A percentile compares a stretch with the other conserved stretches of the same genome.
phyloP scores from a whole-genome alignment of 2,888 invertebrate genomes.

The Drosophila algonquin region DNA sequence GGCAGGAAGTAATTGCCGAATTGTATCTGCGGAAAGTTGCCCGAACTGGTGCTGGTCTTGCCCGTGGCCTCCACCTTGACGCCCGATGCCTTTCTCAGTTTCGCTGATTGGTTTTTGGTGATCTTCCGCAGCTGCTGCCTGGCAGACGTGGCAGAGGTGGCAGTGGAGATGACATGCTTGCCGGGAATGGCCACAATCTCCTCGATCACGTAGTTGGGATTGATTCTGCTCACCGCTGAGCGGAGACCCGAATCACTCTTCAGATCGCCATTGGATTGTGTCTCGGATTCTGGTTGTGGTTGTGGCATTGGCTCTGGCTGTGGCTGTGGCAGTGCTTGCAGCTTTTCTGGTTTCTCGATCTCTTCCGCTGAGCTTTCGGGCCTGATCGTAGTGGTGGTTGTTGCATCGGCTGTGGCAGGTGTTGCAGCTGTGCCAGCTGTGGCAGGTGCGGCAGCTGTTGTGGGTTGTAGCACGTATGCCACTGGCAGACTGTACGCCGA shows the following conservation, averaged over 20 bases:
- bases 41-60: slow-evolving; percentile 77
- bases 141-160: slow-evolving; percentile 2
- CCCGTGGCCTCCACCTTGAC: slow-evolving; percentile 82
- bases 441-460: slow-evolving; percentile 25
- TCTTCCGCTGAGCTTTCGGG: slow-evolving; percentile 49
- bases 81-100: slow-evolving; percentile 39
- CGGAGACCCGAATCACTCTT: slow-evolving; percentile 72
- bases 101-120: not conserved
- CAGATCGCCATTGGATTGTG: slow-evolving; percentile 64
- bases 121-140: slow-evolving; percentile 35
- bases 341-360: slow-evolving; percentile 51
- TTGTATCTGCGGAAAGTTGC: slow-evolving; percentile 79
- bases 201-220: slow-evolving; percentile 81
- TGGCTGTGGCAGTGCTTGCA: slow-evolving; percentile 43
- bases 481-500: slow-evolving; percentile 45
- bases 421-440: slow-evolving; percentile 24
- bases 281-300: slow-evolving; percentile 55
- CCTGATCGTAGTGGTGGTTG: slow-evolving; percentile 33
- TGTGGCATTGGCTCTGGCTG: too few relatives aligned
- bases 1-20: slow-evolving; percentile 82
- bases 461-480: slow-evolving; percentile 64
- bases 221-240: slow-evolving; percentile 78
- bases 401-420: slow-evolving; percentile 25
- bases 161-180: slow-evolving; percentile 64
- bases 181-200: slow-evolving; percentile 80